phyloP scores from a whole-genome alignment of 2,113 vertebrate species.

The Ochotona curzoniae region DNA sequence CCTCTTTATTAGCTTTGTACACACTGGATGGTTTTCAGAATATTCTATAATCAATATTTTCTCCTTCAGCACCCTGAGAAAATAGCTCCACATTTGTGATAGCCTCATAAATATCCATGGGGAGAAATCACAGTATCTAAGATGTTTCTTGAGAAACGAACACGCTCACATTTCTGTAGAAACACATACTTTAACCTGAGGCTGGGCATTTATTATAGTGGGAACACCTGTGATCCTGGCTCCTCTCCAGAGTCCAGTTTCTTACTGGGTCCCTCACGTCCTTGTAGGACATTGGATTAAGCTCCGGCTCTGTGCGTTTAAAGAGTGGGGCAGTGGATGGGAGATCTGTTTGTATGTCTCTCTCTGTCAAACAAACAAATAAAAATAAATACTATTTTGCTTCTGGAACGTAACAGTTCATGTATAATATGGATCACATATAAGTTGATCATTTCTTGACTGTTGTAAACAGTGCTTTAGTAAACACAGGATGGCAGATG shows the following conservation, averaged over 20 bases:
- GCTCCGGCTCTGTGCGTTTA: too few species aligned
- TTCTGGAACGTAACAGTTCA: not conserved
- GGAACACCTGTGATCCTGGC: too few species aligned
- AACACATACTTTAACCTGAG: not conserved
- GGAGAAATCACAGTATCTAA: constrained; percentile 75
- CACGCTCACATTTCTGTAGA: not conserved
- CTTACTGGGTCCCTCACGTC: too few species aligned
- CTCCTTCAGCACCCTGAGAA: constrained; percentile 83
- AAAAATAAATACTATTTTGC: constrained; percentile 15
- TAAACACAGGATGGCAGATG: too few species aligned
- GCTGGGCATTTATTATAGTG: too few species aligned
- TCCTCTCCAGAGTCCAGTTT: too few species aligned
- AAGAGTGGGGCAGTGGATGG: too few species aligned
- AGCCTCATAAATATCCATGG: constrained; percentile 76
- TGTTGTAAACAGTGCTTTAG: too few species aligned
- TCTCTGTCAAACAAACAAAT: too few species aligned
- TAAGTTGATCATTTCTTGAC: too few species aligned
- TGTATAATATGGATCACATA: not conserved
- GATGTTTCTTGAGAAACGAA: constrained; percentile 53
- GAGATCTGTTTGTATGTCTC: too few species aligned
- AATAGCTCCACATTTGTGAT: constrained; percentile 79
- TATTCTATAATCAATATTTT: constrained; percentile 84
- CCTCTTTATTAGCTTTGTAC: constrained; percentile 83
- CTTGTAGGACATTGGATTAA: too few species aligned
- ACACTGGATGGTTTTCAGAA: constrained; percentile 77